Percentiles rank a stretch among this genome's conserved stretches.
These are phyloP conservation scores for Agonopterix alstromeriana DNA, from an alignment of 2,888 invertebrate species.

Conservation along the genomic window DNA sequence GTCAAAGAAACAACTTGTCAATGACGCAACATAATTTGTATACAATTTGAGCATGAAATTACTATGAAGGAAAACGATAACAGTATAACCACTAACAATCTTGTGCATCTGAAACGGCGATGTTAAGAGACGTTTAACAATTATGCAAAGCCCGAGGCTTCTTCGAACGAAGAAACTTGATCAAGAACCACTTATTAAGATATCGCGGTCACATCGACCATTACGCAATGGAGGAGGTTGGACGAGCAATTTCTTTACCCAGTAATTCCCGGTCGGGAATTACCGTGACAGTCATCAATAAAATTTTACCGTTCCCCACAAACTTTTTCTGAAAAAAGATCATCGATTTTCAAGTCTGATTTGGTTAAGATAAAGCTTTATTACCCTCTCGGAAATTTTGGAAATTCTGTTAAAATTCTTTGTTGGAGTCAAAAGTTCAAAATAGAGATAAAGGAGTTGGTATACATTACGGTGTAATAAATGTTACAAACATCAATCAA, in stretches of 20 bases:
- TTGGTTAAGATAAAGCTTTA: constrained; percentile 10
- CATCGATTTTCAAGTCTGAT: constrained; percentile 46
- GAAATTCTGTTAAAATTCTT: too few relatives aligned
- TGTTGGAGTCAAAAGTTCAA: too few relatives aligned
- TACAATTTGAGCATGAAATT: too few relatives aligned
- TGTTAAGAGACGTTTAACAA: constrained; percentile 45
- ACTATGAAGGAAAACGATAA: constrained; percentile 4
- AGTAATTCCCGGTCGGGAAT: constrained; percentile 45
- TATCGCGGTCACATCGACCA: constrained; percentile 65
- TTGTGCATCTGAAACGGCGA: constrained; percentile 10
- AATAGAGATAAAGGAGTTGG: too few relatives aligned
- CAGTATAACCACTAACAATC: constrained; percentile 12
- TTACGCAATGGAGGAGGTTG: constrained; percentile 45
- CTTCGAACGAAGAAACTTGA: constrained; percentile 48
- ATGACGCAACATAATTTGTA: too few relatives aligned
- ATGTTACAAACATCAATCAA: constrained; percentile 54
- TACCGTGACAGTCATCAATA: constrained; percentile 62
- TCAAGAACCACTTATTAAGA: constrained; percentile 71
- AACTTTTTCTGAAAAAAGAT: constrained; percentile 42
- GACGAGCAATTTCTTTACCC: constrained; percentile 40
- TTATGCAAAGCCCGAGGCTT: constrained; percentile 56
- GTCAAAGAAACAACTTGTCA: too few relatives aligned
- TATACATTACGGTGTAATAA: constrained; percentile 4
- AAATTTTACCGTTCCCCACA: constrained; percentile 49
- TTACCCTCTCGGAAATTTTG: constrained; percentile 7